These are phyloP conservation scores for Barnardius zonarius DNA, from an alignment of 2,113 vertebrate species.

Conservation along the genomic window DNA sequence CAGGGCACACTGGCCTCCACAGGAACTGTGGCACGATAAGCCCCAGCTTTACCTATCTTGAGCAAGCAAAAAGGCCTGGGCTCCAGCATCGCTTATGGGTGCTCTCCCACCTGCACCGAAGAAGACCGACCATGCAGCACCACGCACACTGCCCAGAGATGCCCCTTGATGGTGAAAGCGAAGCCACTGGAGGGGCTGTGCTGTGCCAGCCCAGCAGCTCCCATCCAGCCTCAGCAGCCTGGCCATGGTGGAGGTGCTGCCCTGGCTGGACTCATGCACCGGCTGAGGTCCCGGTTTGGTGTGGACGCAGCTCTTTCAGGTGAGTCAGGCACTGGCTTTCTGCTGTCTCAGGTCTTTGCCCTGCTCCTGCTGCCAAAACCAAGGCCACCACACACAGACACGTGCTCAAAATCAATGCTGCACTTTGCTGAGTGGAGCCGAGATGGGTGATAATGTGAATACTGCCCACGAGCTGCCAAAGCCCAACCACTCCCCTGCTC, in stretches of 20 bases:
- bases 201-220: not conserved
- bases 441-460: fast-evolving
- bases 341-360: not conserved
- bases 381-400: fast-evolving
- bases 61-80: not conserved
- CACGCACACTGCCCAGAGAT: not conserved
- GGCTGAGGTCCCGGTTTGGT: not conserved
- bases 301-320: not conserved
- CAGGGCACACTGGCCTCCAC: fast-evolving
- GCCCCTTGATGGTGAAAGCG: not conserved
- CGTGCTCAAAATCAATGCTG: fast-evolving
- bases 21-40: not conserved
- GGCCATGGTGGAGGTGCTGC: not conserved
- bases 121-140: not conserved
- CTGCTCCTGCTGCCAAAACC: not conserved
- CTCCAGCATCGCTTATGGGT: fast-evolving
- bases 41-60: not conserved
- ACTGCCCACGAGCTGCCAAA: fast-evolving
- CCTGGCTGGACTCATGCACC: not conserved
- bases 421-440: not conserved
- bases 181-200: not conserved
- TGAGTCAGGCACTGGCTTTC: not conserved
- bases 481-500: not conserved
- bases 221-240: not conserved
- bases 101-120: fast-evolving